phyloP scores from a whole-genome alignment of 1,140 invertebrate species.

The Lucilia sericata region DNA sequence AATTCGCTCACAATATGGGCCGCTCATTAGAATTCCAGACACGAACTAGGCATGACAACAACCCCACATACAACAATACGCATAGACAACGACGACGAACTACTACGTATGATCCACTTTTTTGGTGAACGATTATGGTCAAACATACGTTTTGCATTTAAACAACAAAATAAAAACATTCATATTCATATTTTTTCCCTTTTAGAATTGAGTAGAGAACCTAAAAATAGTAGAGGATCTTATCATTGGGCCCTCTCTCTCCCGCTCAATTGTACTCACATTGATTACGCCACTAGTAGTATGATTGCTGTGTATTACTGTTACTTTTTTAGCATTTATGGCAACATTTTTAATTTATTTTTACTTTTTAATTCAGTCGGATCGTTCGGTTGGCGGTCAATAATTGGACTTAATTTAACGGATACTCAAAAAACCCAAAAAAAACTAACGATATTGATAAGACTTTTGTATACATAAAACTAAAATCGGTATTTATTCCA shows the following conservation, averaged over 20 bases:
- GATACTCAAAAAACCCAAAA: background rate
- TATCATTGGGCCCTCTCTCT: background rate
- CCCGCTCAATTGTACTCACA: background rate
- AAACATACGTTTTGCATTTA: background rate
- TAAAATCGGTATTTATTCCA: background rate
- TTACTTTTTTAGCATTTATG: no score
- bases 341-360: background rate
- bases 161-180: background rate
- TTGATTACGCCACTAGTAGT: background rate
- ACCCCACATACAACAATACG: background rate
- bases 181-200: background rate
- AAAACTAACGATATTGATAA: background rate
- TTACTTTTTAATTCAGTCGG: background rate
- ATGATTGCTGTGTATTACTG: background rate
- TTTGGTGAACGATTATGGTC: background rate
- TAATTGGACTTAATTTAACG: background rate
- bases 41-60: background rate
- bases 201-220: background rate
- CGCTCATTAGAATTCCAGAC: constrained; percentile 22
- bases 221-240: constrained; percentile 5
- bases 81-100: background rate
- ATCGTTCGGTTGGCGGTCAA: background rate
- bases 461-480: background rate
- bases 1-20: constrained; percentile 4
- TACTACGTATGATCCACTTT: constrained; percentile 13